Evolutionary conservation across 2,888 invertebrate genomes (phyloP), one percentile per base, ranked within the genome.

Genomic region (Agrochola lota): DNA sequence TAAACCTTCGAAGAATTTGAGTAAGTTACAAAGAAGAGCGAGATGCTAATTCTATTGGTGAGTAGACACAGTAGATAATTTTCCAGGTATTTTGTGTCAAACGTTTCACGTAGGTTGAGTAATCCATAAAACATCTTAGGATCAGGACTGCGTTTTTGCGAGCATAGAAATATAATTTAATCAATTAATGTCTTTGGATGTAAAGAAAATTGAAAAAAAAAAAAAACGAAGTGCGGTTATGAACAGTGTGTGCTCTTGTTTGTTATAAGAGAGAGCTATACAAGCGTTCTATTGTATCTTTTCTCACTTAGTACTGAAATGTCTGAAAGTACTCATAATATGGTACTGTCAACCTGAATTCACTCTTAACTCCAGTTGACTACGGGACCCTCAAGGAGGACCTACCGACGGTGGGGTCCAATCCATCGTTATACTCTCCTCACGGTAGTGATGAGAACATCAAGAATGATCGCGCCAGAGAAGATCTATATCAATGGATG

Each of bases 401-500:
- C 80, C 94, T 97, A 74, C 95, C 97, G 74, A 95, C 97, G 0
- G 94, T 98, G 84, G 98, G 98, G 0, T 98, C 98, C 0, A 97
- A 98, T 89, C 97, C 97, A 5, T 97, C 97, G 0, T 94, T 97
- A 68, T 96, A 95, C 88, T 97, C 97, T 0, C 97, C 97, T 0
- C 95, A 95, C 83, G 95, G 95, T 64, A 96, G 96, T 86, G 96
- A 95, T 60, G 97, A 97, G 84, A 96, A 97, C 83, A 94, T 97
- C 4, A 95, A 95, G 85, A 96, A 94, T 85, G 95, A 97, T 63
- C 97, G 97, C 89, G 97, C 97, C 30, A 97, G 98, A n/a, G 99
- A 99, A 91, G 99, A 99, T 94, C 96, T 99, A 64, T 99, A 99
- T 94, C 98, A 98, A 89, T 99, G 99, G 99, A 99, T 99, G 99